A percentile compares a stretch with the other conserved stretches of the same genome.
These are phyloP conservation scores for Aricia agestis DNA, from an alignment of 1,140 invertebrate genomes.

Conservation along the genomic window DNA sequence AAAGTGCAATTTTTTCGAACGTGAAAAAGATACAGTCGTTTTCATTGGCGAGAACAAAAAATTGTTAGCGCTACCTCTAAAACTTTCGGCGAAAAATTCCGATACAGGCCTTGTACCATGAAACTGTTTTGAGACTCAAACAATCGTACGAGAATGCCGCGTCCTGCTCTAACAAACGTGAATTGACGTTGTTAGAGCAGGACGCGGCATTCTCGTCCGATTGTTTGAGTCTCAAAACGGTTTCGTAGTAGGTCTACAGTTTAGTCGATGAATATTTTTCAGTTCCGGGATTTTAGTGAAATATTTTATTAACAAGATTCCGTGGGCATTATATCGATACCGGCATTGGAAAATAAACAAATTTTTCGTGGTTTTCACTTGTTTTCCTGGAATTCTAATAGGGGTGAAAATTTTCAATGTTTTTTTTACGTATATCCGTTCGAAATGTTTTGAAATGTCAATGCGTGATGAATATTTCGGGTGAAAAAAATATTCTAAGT, in stretches of 20 bases:
- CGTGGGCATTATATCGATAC: not conserved
- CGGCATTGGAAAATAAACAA: not conserved
- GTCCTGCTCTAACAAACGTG: no score
- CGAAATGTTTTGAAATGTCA: not conserved
- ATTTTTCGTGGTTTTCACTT: not conserved
- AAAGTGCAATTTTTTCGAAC: not conserved
- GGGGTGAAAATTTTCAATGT: not conserved
- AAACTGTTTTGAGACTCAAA: no score
- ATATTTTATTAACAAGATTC: conserved; percentile 1
- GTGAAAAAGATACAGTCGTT: not conserved
- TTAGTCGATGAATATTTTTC: conserved; percentile 5
- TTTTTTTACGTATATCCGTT: not conserved
- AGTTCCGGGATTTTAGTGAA: not conserved
- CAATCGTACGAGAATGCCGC: no score
- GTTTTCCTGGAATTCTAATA: not conserved
- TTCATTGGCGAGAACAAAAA: not conserved
- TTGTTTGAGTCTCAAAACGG: no score
- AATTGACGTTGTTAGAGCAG: no score
- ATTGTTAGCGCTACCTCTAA: not conserved
- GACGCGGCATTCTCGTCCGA: no score
- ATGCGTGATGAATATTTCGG: not conserved
- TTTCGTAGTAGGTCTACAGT: no score
- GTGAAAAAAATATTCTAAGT: no score
- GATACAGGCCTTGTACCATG: no score
- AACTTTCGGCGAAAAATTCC: not conserved